Conservation (phyloP, 2,797 vertebrate species). For the Manis pentadactyla region DNA sequence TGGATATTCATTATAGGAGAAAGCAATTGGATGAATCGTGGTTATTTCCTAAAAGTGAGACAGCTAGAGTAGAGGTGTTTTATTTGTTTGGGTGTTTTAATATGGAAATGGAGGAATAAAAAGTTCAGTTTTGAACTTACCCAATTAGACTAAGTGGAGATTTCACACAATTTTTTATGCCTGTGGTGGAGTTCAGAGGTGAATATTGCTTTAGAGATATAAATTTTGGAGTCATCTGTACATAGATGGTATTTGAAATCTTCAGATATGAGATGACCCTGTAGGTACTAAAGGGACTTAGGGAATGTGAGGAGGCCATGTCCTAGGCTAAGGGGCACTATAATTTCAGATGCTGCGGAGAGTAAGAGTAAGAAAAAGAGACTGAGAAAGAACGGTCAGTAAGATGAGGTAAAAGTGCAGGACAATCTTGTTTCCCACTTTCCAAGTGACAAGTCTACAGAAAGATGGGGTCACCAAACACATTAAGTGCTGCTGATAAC, state of each 20-base stretch:
- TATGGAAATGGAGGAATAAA: background rate
- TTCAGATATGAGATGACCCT: background rate
- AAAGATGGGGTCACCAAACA: background rate
- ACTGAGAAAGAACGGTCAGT: background rate
- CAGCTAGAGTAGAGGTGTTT: background rate
- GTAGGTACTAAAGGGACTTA: background rate
- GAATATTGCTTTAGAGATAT: background rate
- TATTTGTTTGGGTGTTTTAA: constrained; percentile 1
- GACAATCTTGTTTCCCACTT: background rate
- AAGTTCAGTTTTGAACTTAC: background rate
- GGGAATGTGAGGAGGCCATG: background rate
- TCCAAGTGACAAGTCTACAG: background rate
- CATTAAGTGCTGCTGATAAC: background rate
- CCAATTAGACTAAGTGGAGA: too few relatives aligned
- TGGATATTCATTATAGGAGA: background rate
- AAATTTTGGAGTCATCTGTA: background rate
- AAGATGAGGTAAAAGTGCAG: background rate
- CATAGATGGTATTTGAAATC: background rate
- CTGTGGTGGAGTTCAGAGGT: background rate
- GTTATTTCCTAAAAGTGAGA: background rate
- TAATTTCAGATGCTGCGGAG: background rate
- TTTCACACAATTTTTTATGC: background rate
- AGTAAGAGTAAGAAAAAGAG: background rate
- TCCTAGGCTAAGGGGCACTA: background rate
- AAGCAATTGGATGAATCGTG: background rate